These are phyloP conservation scores for Bedellia somnulentella DNA, from an alignment of 2,888 invertebrate genomes.

Conservation along the genomic window DNA sequence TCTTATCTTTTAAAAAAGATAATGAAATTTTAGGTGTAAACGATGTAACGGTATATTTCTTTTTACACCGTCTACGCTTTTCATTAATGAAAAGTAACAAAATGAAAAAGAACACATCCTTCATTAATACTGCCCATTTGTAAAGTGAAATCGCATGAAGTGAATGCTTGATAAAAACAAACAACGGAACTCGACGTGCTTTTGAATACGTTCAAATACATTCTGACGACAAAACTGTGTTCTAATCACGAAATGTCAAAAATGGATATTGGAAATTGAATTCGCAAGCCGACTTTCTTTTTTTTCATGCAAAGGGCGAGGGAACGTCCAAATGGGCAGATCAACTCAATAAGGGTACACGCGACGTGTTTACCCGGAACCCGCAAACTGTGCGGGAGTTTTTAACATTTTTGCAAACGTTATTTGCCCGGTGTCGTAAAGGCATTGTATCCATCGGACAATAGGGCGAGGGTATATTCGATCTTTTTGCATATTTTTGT, in stretches of 20 bases:
- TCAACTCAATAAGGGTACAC: conserved; percentile 55
- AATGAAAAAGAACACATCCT: too few species aligned
- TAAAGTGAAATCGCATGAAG: too few species aligned
- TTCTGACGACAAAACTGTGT: conserved; percentile 55
- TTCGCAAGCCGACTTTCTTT: conserved; percentile 36
- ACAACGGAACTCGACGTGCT: too few species aligned
- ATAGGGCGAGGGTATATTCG: conserved; percentile 33
- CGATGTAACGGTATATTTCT: too few species aligned
- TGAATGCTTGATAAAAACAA: too few species aligned
- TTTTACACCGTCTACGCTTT: too few species aligned
- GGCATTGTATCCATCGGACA: conserved; percentile 51
- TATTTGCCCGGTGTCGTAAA: conserved; percentile 57
- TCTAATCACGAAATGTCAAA: conserved; percentile 59
- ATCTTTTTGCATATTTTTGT: conserved; percentile 24
- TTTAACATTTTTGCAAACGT: conserved; percentile 52
- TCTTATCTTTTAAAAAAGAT: too few species aligned
- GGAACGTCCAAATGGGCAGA: conserved; percentile 54
- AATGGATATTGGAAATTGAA: conserved; percentile 59
- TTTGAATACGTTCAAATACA: too few species aligned
- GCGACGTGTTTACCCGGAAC: conserved; percentile 54
- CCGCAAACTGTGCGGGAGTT: conserved; percentile 43
- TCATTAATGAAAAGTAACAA: too few species aligned
- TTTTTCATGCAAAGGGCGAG: conserved; percentile 40
- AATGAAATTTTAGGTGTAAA: too few species aligned
- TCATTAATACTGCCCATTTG: too few species aligned